phyloP scores from a whole-genome alignment of 2,797 vertebrate genomes.

The Uromys caudimaculatus region DNA sequence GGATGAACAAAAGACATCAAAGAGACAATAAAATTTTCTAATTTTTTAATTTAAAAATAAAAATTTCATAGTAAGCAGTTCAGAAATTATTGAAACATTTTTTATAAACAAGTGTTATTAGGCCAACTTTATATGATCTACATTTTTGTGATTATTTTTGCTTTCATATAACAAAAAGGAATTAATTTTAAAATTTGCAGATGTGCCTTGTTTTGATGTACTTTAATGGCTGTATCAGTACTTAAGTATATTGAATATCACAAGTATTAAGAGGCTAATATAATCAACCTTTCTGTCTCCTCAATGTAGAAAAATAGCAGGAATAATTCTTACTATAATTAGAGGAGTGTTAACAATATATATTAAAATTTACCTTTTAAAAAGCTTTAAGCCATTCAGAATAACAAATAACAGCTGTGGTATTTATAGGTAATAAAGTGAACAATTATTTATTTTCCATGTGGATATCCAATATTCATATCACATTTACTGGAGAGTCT shows the following conservation, averaged over 20 bases:
- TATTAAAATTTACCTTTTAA: not conserved
- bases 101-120: not conserved
- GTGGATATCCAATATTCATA: not conserved
- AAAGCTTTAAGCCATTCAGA: not conserved
- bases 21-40: no score
- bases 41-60: no score
- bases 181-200: not conserved
- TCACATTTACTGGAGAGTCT: not conserved
- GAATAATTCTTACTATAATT: not conserved
- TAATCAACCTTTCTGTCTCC: not conserved
- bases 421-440: not conserved
- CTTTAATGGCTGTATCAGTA: not conserved
- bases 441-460: not conserved
- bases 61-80: not conserved
- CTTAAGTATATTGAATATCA: not conserved
- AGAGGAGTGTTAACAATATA: not conserved
- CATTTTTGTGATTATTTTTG: not conserved
- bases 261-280: not conserved
- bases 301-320: no score
- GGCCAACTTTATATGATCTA: not conserved
- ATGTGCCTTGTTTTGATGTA: not conserved
- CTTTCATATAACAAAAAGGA: not conserved
- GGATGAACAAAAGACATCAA: no score
- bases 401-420: not conserved
- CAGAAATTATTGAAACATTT: not conserved